Evolutionary conservation across 2,888 invertebrate genomes (phyloP), one percentile per base, ranked within the genome.

Genomic region (Pseudococcus viburni): DNA sequence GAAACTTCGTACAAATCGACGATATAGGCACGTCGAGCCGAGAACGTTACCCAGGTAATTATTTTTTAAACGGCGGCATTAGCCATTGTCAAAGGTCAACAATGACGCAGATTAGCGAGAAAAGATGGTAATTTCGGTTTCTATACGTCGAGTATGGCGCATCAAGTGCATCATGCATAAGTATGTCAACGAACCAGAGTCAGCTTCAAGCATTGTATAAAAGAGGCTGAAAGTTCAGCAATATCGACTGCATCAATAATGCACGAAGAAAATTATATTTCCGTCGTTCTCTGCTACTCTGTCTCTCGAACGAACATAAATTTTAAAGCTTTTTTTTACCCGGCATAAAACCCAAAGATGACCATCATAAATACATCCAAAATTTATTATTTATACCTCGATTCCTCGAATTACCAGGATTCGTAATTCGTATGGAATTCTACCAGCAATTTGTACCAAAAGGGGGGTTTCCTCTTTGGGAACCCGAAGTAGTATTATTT

Each of bases 201-300:
- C 33, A 83, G 46, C 19, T 83, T 83, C 19, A 42, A 46, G 33
- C 64, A 22, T 12, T 6, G 6, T 46, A 83, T 46, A 83, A 64
- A 83, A 83, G 80, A 83, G 46, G 80, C 80, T 83, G 80, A 83
- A 83, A 83, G 46, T 83, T 83, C 80, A 42, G 80, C 80, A 9
- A 80, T 19, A 83, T 83, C 77, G 39, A 77, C 64, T 64, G 39
- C 77, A 77, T 77, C 77, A 17, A 77, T 77, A 77, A 77, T 19
- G 77, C 77, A 77, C 77, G 80, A 33, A 39, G 0, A 17, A 77
- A 64, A 64, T 64, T 64, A 64, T 64, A 64, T 19, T 64, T 64
- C 9, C 12, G 9, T 22, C 11, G 64, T 39, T 77, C 19, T 77
- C 17, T 39, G 26, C 26, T 33, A n/a, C n/a, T 33, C 33, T 4